phyloP scores from a whole-genome alignment of 2,797 vertebrate genomes.

The Serranus cabrilla region DNA sequence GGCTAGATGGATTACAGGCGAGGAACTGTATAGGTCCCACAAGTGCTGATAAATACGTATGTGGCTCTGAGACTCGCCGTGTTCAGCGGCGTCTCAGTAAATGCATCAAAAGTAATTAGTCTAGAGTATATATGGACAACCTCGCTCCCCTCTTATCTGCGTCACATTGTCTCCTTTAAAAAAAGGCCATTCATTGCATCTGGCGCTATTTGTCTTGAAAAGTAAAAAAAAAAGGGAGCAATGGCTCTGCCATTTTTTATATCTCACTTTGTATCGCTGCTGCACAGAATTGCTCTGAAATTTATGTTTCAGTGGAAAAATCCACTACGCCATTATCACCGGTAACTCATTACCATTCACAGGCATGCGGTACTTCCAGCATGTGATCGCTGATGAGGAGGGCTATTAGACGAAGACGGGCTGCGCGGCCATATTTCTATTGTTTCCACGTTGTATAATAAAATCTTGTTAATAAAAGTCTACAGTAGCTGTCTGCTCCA shows the following conservation, averaged over 20 bases:
- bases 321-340: constrained; percentile 20
- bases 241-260: constrained; percentile 38
- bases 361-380: background rate
- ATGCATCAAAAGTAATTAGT: constrained; percentile 85
- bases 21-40: constrained; percentile 80
- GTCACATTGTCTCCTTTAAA: constrained; percentile 75
- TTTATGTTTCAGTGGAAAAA: constrained; percentile 43
- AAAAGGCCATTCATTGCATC: constrained; percentile 68
- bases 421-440: constrained; percentile 1
- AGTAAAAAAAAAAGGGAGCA: constrained; percentile 28
- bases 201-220: constrained; percentile 70
- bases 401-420: background rate
- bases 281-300: constrained; percentile 36
- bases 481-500: constrained; percentile 31
- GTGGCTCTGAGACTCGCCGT: constrained; percentile 77
- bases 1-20: constrained; percentile 83
- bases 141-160: constrained; percentile 73
- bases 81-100: constrained; percentile 77
- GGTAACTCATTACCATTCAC: constrained; percentile 28
- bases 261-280: constrained; percentile 44
- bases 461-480: constrained; percentile 29
- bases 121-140: constrained; percentile 78
- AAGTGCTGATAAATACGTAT: constrained; percentile 85
- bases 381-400: background rate
- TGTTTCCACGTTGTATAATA: constrained; percentile 20